These are phyloP conservation scores for Rhabdornis inornatus DNA, from an alignment of 2,113 vertebrate species.

Conservation along the genomic window DNA sequence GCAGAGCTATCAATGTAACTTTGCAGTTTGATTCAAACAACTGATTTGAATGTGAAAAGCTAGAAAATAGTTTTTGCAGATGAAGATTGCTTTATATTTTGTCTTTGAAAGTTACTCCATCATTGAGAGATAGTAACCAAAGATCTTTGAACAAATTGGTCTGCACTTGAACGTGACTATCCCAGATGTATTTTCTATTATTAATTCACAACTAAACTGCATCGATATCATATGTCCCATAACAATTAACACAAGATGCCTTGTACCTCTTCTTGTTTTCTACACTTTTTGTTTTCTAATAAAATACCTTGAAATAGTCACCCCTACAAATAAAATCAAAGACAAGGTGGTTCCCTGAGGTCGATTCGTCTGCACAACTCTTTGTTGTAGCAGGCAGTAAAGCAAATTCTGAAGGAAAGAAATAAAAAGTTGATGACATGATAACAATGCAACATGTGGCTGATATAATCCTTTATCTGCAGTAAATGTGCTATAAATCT, in stretches of 20 bases:
- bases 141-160: constrained; percentile 57
- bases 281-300: background rate
- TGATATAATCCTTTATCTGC: background rate
- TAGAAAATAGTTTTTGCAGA: constrained; percentile 6
- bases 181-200: constrained; percentile 17
- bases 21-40: background rate
- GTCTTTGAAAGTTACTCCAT: constrained; percentile 43
- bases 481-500: background rate
- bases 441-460: background rate
- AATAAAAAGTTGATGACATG: background rate
- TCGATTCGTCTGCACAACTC: background rate
- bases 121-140: constrained; percentile 51
- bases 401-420: constrained; percentile 3
- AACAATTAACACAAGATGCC: constrained; percentile 34
- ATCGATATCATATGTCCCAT: background rate
- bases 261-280: background rate
- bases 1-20: background rate
- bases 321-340: background rate
- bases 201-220: background rate
- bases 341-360: background rate
- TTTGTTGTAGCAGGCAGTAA: background rate
- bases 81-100: background rate
- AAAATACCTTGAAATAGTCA: background rate
- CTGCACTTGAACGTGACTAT: constrained; percentile 19
- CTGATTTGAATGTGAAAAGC: background rate